Evolutionary conservation across 2,797 vertebrate genomes (phyloP).

Genomic region (Rhynchonycteris naso): DNA sequence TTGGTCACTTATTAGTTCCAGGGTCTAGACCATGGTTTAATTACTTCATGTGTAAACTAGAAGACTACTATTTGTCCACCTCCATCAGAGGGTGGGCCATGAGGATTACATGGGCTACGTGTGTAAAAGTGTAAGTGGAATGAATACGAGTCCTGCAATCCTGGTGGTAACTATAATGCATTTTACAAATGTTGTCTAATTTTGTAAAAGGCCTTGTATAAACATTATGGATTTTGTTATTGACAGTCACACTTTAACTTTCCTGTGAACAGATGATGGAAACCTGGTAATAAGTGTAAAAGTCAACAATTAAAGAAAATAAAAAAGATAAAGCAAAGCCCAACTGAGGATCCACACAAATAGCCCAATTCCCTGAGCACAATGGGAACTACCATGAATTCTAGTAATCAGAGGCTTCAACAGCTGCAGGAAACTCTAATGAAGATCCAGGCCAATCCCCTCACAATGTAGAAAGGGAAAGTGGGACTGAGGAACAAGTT

Average conservation of each 20-base stretch:
- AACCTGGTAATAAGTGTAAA: conserved; percentile 27
- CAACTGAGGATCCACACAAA: not conserved
- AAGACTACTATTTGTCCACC: not conserved
- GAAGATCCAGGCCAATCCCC: not conserved
- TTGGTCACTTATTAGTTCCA: not conserved
- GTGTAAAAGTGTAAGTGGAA: not conserved
- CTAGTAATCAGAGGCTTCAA: not conserved
- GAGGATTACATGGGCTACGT: not conserved
- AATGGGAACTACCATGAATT: not conserved
- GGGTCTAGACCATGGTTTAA: not conserved
- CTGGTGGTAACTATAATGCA: not conserved
- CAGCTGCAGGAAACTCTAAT: not conserved
- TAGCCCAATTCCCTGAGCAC: not conserved
- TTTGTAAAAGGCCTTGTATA: not conserved
- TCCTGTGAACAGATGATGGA: not conserved
- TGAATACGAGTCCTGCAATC: not conserved
- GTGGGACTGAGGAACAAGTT: not conserved
- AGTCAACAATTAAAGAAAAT: not conserved
- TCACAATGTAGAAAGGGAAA: not conserved
- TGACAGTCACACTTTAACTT: not conserved
- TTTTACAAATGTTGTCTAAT: not conserved
- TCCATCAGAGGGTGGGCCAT: not conserved
- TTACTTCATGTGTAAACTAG: not conserved
- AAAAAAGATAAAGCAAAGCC: not conserved
- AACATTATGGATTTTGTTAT: not conserved